phyloP scores from a whole-genome alignment of 2,113 vertebrate species.

The Jacana jacana region DNA sequence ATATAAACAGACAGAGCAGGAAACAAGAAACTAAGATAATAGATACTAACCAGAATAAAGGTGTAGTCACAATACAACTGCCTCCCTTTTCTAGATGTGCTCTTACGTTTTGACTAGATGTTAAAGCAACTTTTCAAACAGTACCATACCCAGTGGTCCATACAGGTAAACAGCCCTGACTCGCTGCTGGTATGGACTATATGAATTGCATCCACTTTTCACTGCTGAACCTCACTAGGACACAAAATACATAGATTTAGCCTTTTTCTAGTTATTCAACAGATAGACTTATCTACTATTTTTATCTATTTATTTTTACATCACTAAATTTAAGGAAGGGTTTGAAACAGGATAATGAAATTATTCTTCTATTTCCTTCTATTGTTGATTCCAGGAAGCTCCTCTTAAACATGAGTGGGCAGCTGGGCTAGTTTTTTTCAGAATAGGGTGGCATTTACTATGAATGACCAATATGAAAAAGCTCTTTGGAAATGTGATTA shows the following conservation, averaged over 20 bases:
- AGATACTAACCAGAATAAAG: no score
- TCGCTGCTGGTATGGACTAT: neutral
- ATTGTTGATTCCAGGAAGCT: neutral
- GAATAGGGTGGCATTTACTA: neutral
- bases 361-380: neutral
- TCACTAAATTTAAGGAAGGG: neutral
- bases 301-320: neutral
- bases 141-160: neutral
- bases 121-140: neutral
- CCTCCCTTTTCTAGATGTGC: neutral
- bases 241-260: neutral
- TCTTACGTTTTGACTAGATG: neutral
- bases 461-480: slow-evolving; percentile 14
- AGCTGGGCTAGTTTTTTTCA: neutral
- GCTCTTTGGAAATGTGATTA: neutral
- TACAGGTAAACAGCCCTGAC: neutral
- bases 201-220: neutral
- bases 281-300: neutral
- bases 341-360: neutral
- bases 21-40: neutral
- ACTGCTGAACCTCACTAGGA: neutral
- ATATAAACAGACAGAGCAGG: fast-evolving
- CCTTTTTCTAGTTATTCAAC: neutral
- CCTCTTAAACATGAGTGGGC: neutral
- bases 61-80: neutral